Evolutionary conservation across 2,113 vertebrate species (phyloP), one percentile per base, ranked within the genome.

Genomic region (Gorsachius goisagi): DNA sequence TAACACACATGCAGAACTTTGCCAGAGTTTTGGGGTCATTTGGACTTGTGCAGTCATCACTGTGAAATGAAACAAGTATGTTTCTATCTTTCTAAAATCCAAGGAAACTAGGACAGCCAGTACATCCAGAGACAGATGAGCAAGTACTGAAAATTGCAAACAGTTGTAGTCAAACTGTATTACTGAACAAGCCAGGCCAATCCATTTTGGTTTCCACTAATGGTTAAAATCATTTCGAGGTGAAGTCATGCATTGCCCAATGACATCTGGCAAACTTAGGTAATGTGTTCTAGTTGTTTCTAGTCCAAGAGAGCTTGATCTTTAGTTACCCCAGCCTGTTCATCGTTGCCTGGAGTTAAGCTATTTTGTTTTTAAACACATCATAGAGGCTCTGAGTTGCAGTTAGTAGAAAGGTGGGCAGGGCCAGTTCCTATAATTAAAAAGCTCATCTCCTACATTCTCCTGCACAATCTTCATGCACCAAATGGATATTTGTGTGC

Each of bases 251-350:
- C 27, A 15, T 86, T 97, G 64, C 94, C 47, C 44, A 84, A 9
- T 71, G 95, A 85, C 11, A 44, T 89, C 85, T 89, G 93, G 72
- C 76, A 87, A 67, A 63, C 13, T 55, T 64, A 27, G 10, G 14
- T 52, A 24, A 49, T 16, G 21, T 64, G 60, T 87, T 92, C 90
- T 68, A 15, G n/a, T 49, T 88, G 37, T 53, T 96, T 80, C 74
- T 94, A 77, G 92, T 77, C 82, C 82, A 82, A 85, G 74, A 89
- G 9, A 90, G 39, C 26, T 62, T 90, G 72, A 92, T 91, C 82
- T 96, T 80, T 62, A 90, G 49, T 84, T 90, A 91, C 52, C 35
- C 35, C 59, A 82, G 56, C 33, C 49, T 88, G 27, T 58, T 72
- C 11, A 6, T 80, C 21, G 4, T 53, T 86, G 33, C 56, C 50